Evolutionary conservation across 2,113 vertebrate species (phyloP).

Genomic region (Paradoxurus hermaphroditus): DNA sequence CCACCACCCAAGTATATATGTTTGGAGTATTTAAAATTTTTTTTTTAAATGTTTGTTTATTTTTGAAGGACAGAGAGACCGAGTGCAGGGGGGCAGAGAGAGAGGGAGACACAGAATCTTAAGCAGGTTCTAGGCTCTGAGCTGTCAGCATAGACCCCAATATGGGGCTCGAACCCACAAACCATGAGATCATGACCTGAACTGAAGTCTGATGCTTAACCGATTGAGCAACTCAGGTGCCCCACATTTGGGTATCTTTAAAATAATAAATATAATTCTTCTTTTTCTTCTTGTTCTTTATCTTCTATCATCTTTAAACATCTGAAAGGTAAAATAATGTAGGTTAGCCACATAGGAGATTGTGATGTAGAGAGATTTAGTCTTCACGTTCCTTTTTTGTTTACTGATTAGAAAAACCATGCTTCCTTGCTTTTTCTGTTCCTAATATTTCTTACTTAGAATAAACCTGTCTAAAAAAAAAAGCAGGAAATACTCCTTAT

Average conservation of each 20-base stretch:
- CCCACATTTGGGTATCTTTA: background rate
- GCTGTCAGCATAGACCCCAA: background rate
- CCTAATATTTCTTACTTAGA: background rate
- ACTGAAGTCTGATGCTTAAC: background rate
- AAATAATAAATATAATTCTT: background rate
- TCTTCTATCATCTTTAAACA: background rate
- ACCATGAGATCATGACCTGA: background rate
- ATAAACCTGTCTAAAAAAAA: background rate
- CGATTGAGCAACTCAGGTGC: background rate
- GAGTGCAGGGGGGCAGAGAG: background rate
- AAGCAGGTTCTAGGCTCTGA: background rate
- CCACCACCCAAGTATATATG: background rate
- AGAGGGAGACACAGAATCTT: background rate
- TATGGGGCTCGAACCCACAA: background rate
- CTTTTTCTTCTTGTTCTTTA: background rate
- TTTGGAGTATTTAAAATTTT: background rate
- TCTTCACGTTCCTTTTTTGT: background rate
- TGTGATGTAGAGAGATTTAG: background rate
- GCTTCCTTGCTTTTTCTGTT: background rate
- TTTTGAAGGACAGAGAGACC: background rate
- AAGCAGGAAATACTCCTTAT: background rate
- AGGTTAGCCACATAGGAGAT: background rate
- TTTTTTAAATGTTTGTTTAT: background rate
- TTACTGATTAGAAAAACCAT: conserved; percentile 37
- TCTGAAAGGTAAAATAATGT: background rate